Evolutionary conservation across 1,140 invertebrate species (phyloP).

Genomic region (Drosophila chauvacae): DNA sequence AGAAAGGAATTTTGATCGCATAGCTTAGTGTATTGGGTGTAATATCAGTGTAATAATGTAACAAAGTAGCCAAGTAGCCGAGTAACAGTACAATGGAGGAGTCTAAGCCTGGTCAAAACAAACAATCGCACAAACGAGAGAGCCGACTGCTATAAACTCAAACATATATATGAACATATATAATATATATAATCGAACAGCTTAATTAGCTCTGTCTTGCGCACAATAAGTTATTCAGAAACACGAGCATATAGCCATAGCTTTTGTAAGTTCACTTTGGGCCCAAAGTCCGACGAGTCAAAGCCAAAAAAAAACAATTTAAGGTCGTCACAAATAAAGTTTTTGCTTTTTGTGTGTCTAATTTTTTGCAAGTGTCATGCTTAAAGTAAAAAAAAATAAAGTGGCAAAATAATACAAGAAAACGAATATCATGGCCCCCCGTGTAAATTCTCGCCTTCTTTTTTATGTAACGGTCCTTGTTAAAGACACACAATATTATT

Average conservation of each 20-base stretch:
- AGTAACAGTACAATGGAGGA: conserved; percentile 23
- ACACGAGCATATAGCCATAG: conserved; percentile 17
- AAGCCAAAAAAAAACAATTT: conserved; percentile 74
- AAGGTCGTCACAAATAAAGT: conserved; percentile 64
- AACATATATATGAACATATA: conserved; percentile 4
- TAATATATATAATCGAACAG: conserved; percentile 47
- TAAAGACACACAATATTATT: conserved; percentile 42
- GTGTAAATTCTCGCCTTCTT: conserved; percentile 27
- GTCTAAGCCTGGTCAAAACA: conserved; percentile 38
- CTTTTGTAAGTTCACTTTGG: conserved; percentile 17
- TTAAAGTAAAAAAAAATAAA: conserved; percentile 32
- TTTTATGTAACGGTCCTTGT: conserved; percentile 76
- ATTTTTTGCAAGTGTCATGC: conserved; percentile 50
- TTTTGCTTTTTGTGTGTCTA: conserved; percentile 30
- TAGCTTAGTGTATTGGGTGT: conserved; percentile 10
- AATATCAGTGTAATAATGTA: conserved; percentile 14
- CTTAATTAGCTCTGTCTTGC: conserved; percentile 67
- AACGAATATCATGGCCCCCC: conserved; percentile 11
- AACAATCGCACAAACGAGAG: conserved; percentile 39
- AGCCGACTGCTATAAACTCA: conserved; percentile 9
- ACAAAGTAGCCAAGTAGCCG: conserved; percentile 1
- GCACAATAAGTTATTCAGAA: conserved; percentile 32
- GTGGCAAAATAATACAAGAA: conserved; percentile 18
- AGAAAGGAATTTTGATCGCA: conserved; percentile 27
- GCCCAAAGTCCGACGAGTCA: conserved; percentile 54